phyloP scores from a whole-genome alignment of 2,797 vertebrate species.

The Lepidocolaptes lacrymiger region DNA sequence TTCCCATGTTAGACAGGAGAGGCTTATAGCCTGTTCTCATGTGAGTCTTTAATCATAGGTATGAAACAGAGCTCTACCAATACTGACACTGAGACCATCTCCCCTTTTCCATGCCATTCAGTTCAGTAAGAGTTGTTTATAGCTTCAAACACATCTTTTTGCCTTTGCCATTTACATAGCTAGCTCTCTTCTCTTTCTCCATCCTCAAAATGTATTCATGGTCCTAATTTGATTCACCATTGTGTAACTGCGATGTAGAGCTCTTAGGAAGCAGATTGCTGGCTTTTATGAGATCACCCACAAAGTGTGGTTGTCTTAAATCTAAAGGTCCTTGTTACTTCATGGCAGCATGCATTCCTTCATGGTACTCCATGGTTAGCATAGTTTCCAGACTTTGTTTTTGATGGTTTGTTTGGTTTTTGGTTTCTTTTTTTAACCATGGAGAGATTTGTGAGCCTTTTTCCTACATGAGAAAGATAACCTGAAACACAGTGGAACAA shows the following conservation, averaged over 20 bases:
- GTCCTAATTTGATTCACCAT: background rate
- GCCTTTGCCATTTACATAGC: background rate
- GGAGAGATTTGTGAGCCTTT: background rate
- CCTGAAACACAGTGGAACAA: background rate
- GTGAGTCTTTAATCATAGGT: background rate
- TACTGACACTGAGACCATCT: background rate
- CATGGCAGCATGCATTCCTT: background rate
- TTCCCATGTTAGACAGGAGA: background rate
- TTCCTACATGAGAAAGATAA: background rate
- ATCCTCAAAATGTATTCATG: background rate
- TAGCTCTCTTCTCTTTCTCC: background rate
- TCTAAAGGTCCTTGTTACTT: background rate
- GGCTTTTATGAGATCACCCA: background rate
- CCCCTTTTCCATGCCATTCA: background rate
- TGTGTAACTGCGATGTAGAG: background rate
- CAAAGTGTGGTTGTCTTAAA: background rate
- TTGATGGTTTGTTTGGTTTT: too few species aligned
- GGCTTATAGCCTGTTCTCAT: background rate
- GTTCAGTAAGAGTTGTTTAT: background rate
- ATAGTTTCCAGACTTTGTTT: background rate
- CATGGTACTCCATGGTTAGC: background rate
- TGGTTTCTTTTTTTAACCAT: background rate
- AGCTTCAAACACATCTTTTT: background rate
- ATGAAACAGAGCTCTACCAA: background rate
- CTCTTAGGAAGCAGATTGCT: background rate